Evolutionary conservation across 2,113 vertebrate species (phyloP).

Genomic region (Orthochromis malagaraziensis): DNA sequence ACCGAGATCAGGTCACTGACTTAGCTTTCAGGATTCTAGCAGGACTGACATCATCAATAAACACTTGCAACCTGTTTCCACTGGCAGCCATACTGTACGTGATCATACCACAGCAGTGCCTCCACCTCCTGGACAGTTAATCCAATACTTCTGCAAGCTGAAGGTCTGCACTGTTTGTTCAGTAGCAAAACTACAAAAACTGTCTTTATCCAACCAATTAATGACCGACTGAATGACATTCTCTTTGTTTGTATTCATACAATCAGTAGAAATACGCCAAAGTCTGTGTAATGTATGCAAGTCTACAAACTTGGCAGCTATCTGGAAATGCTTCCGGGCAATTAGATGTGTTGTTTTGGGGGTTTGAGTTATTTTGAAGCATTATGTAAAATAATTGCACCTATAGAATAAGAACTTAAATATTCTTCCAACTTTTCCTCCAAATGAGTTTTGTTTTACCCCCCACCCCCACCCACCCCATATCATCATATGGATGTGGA

Average conservation of each 20-base stretch:
- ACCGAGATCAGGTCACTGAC: background rate
- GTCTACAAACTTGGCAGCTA: background rate
- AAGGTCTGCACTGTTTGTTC: background rate
- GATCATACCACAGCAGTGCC: background rate
- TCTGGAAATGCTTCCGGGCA: background rate
- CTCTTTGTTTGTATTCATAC: background rate
- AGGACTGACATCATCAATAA: background rate
- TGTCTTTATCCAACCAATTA: background rate
- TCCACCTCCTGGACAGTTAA: background rate
- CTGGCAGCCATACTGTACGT: background rate
- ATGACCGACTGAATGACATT: background rate
- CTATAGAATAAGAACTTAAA: background rate
- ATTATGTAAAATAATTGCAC: background rate
- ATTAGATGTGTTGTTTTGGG: background rate
- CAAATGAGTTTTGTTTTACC: background rate
- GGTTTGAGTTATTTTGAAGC: accelerated
- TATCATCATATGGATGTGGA: background rate
- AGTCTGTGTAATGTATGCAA: background rate
- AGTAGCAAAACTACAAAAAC: background rate
- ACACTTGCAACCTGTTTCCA: background rate
- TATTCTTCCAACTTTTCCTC: background rate
- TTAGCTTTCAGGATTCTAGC: background rate
- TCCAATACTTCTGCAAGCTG: background rate
- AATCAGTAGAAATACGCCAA: background rate
- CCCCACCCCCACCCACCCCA: background rate